Conservation (phyloP, 2,113 vertebrate genomes). For the Blennius ocellaris region DNA sequence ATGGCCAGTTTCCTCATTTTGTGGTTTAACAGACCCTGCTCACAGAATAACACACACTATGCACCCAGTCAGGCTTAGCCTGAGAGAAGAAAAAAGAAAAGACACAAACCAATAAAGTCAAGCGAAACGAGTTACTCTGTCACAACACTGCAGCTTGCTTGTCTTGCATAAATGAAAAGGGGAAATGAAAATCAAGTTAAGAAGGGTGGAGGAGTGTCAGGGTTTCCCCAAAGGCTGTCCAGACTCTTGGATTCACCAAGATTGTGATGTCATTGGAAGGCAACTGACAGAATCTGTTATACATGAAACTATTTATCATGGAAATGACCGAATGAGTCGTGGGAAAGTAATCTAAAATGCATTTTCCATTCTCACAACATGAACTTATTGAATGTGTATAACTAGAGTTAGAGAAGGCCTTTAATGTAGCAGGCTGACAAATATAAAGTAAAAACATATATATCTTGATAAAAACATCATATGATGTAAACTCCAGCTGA, state of each 20-base stretch:
- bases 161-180: slow-evolving; percentile 56
- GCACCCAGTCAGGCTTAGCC: background rate
- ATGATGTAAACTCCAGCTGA: no score
- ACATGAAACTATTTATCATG: slow-evolving; percentile 5
- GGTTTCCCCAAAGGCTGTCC: slow-evolving; percentile 61
- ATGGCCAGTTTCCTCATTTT: slow-evolving; percentile 69
- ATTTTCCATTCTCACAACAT: background rate
- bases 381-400: background rate
- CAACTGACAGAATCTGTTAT: slow-evolving; percentile 9
- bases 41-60: background rate
- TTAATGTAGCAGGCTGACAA: background rate
- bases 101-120: slow-evolving; percentile 16
- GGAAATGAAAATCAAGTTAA: slow-evolving; percentile 64
- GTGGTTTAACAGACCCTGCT: slow-evolving; percentile 37
- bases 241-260: slow-evolving; percentile 49
- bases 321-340: background rate
- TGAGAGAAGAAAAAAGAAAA: background rate
- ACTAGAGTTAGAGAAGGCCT: background rate
- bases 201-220: slow-evolving; percentile 42
- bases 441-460: background rate
- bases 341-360: background rate
- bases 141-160: slow-evolving; percentile 28
- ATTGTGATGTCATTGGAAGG: slow-evolving; percentile 17
- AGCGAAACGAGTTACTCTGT: slow-evolving; percentile 2
- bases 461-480: no score